A percentile compares a stretch with the other conserved stretches of the same genome.
These are phyloP conservation scores for Plestiodon gilberti DNA, from an alignment of 2,113 vertebrate species.

Conservation along the genomic window DNA sequence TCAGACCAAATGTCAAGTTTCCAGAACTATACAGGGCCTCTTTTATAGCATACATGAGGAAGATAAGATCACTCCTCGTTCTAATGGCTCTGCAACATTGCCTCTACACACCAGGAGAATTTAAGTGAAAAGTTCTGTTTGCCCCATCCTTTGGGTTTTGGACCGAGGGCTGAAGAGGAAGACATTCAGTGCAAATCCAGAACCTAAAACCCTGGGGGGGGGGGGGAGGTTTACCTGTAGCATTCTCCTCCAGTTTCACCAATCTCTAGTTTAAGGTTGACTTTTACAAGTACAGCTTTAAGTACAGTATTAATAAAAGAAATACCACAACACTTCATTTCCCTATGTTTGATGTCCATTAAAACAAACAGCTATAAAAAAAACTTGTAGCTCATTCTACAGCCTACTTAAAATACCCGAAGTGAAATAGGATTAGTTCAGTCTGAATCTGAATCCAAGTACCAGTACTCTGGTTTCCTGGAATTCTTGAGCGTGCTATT, in stretches of 20 bases:
- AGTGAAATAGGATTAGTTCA: neutral
- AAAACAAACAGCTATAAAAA: neutral
- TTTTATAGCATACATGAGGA: neutral
- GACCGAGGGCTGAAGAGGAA: neutral
- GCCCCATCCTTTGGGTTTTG: neutral
- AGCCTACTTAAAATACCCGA: neutral
- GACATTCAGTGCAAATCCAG: neutral
- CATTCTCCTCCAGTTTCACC: neutral
- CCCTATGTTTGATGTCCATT: neutral
- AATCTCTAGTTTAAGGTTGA: neutral
- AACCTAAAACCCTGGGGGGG: neutral
- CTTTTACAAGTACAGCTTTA: neutral
- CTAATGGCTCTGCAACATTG: neutral
- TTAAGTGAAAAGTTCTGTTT: neutral
- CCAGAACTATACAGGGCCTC: neutral
- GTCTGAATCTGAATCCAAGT: no score
- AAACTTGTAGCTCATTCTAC: neutral
- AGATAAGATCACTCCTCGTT: no score
- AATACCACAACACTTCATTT: neutral
- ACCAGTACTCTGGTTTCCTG: neutral
- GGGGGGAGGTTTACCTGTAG: neutral
- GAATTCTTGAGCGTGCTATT: neutral
- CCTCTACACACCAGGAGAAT: neutral
- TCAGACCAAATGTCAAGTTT: neutral
- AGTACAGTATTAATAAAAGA: neutral